Base-by-base conservation (phyloP, 2,797 vertebrate genomes). In the Manis javanica region DNA sequence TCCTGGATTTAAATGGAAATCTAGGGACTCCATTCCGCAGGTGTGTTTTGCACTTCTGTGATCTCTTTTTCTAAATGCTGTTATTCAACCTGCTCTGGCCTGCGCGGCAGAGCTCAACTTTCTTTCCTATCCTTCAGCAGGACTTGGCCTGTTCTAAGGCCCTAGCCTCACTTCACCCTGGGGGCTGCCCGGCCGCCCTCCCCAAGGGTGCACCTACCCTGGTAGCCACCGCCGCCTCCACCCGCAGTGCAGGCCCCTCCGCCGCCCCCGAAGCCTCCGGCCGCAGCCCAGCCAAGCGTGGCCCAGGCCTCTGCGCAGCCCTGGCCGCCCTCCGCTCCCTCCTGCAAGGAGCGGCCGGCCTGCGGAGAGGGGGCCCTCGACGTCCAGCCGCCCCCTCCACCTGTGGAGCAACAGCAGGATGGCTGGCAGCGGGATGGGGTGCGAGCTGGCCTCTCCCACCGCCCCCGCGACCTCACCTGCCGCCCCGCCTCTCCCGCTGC, bases 241-340 rank as follows among this genome's bases (percentile, higher is more conserved):
- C 99, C 99, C 1, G 99, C 99, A 23, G 99, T 99, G 97, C 99
- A 99, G 59, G 99, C 99, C 15, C 99, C 99, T 61, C 99, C 99
- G 95, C 99, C 99, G 14, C 99, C 99, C 85, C 99, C 99, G 91
- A 99, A 99, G 37, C 99, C 99, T 42, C 99, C 99, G 0, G 98
- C 99, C 2, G 99, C 99, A 10, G 98, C 98, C 99, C 99, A 99
- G 82, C 98, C 98, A 37, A 99, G 99, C 63, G 98, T 99, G 87
- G 98, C 98, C 97, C 99, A 78, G 61, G 99, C 99, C 31, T 99
- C 98, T 0, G 98, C 98, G 97, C 99, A 99, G 13, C 99, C 98
- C 34, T 98, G 98, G 21, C 99, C 99, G 18, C 99, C 99, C 96
- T 99, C 98, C 11, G 99, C 99, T 18, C 99, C 99, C 96, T 99